Base-by-base conservation (phyloP, 2,888 invertebrate species). In the Anarsia innoxiella region DNA sequence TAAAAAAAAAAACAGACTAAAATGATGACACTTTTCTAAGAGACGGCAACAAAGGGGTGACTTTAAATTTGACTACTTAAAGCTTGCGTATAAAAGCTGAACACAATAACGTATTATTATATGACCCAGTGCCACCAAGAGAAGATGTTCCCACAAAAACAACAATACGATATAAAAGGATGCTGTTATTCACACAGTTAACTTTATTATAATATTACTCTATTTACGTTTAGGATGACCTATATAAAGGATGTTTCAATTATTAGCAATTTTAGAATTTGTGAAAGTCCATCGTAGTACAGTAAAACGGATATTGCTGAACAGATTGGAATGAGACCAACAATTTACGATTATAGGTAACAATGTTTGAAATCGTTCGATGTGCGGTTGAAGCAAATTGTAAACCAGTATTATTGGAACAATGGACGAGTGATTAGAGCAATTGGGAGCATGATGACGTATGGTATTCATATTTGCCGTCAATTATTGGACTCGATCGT, bases 151-250 rank as follows among this genome's bases (percentile, higher is more conserved):
- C 80, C 84, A 83, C 79, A 79, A 74, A 30, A 69, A 70, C 68
- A 53, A 80, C 76, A 83, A 83, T 73, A 44, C 59, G 23, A 11
- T 42, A 83, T 74, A 83, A 83, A 79, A 68, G 80, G 84, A 83
- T 82, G 82, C 80, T 82, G 79, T 83, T 83, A 78, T 80, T 83
- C 83, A 84, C 83, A 82, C 80, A 80, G 79, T 83, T 84, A 78
- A 75, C 69, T 78, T 66, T 69, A n/a, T 62, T 66, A 66, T 69
- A 71, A 65, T 65, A 51, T 66, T 67, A 66, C 51, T 58, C 51
- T 59, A 60, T 65, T 65, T 61, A 54, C 63, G 58, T 56, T 56
- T 48, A 51, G 25, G 12, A 15, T 37, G 40, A 28, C 16, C 30
- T 31, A 31, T 15, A 9, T 30, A 42, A n/a, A 39, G 41, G 32